phyloP scores from a whole-genome alignment of 1,140 invertebrate species.

The Neodiprion pinetum region DNA sequence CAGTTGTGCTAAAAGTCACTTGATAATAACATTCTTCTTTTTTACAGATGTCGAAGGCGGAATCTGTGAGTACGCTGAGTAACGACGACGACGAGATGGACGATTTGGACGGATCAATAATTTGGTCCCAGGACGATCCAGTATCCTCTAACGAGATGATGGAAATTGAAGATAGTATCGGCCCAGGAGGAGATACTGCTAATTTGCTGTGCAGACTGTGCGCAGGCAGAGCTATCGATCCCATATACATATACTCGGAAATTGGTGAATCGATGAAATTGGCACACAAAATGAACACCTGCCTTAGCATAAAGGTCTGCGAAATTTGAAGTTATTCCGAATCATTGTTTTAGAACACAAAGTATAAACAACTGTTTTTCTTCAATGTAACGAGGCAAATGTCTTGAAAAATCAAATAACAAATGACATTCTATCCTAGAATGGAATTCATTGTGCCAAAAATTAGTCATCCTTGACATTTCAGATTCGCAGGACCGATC shows the following conservation, averaged over 20 bases:
- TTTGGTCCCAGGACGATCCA: slow-evolving; percentile 20
- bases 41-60: slow-evolving; percentile 25
- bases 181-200: slow-evolving; percentile 8
- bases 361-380: too few species aligned
- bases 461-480: slow-evolving; percentile 36
- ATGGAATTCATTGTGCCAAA: slow-evolving; percentile 25
- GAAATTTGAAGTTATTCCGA: background rate
- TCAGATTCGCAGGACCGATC: slow-evolving; percentile 42
- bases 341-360: too few species aligned
- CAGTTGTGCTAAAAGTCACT: too few species aligned
- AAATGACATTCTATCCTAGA: too few species aligned
- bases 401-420: too few species aligned
- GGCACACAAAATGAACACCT: slow-evolving; percentile 43
- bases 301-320: slow-evolving; percentile 41
- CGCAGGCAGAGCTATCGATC: slow-evolving; percentile 37
- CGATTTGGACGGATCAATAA: slow-evolving; percentile 37
- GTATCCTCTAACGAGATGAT: slow-evolving; percentile 38
- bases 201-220: slow-evolving; percentile 30
- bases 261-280: slow-evolving; percentile 42
- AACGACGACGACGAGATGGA: slow-evolving; percentile 38
- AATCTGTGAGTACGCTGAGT: slow-evolving; percentile 41
- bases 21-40: too few species aligned
- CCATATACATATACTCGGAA: slow-evolving; percentile 43
- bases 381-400: too few species aligned
- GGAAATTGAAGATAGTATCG: slow-evolving; percentile 21